Base-by-base conservation (phyloP, 2,113 vertebrate genomes). In the Plotosus lineatus region DNA sequence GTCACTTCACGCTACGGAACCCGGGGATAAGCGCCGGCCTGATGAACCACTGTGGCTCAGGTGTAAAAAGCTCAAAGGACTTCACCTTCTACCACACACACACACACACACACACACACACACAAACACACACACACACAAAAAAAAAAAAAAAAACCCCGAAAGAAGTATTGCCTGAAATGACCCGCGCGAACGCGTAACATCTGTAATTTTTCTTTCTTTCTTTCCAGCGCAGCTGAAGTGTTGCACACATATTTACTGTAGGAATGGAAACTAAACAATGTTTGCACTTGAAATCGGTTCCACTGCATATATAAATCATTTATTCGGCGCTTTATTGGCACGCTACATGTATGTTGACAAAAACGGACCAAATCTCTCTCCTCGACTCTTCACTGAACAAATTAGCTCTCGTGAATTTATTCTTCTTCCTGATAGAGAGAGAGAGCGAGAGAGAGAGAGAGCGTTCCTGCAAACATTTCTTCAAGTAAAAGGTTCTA, bases 381-480 rank as follows among this genome's bases (percentile, higher is more conserved):
- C 23, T 80, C 58, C 23, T 77, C 23, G 88, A 84, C 77, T 83
- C 73, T 87, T 83, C 78, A 79, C 42, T 44, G 89, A 63, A 55
- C 83, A 88, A 90, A 85, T 84, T 88, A 81, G 87, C 81, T 79
- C 88, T 68, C 21, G 5, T 40, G 89, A 92, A 91, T 90, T 78
- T 92, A 90, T 61, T 61, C 15, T 88, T 89, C 86, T 81, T 83
- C 75, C 90, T 87, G 92, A 91, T 82, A 91, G 91, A 92, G 88
- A n/a, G n/a, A n/a, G n/a, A 81, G 91, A 91, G 92, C 92, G 91
- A n/a, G n/a, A n/a, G 92, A 91, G 81, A 91, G 91, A 92, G 88
- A 81, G 91, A 91, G 92, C 92, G 91, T 90, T 92, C 85, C 89
- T 82, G 86, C 80, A 85, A 91, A 92, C 92, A 86, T 94, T 94